Conservation (phyloP, 2,113 vertebrate species). For the Neolamprologus toae region DNA sequence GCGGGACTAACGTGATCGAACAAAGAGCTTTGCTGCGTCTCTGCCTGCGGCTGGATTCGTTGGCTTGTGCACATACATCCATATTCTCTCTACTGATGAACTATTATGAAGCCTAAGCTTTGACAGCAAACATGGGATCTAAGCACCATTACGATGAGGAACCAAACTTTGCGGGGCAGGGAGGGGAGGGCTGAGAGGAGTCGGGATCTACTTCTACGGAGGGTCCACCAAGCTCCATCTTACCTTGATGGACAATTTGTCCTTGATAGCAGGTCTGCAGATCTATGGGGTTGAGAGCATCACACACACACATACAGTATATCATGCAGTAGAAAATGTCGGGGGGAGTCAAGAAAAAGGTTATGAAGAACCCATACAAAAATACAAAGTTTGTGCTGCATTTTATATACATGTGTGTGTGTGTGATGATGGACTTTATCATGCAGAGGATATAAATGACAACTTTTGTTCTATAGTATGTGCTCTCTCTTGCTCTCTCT, state of each 20-base stretch:
- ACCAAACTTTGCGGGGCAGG: slow-evolving; percentile 12
- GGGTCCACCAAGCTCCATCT: slow-evolving; percentile 45
- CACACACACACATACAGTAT: slow-evolving; percentile 66
- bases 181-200: neutral
- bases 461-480: neutral
- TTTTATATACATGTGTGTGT: neutral
- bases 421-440: neutral
- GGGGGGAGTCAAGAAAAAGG: slow-evolving; percentile 1
- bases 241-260: slow-evolving; percentile 75
- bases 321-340: slow-evolving; percentile 64
- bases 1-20: neutral
- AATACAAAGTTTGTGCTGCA: neutral
- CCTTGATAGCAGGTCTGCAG: slow-evolving; percentile 72
- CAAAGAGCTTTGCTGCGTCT: neutral
- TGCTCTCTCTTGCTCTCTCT: neutral
- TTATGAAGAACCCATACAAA: neutral
- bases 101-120: neutral
- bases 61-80: neutral
- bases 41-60: neutral
- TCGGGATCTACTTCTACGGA: slow-evolving; percentile 44
- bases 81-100: neutral
- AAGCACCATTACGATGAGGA: slow-evolving; percentile 19
- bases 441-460: neutral
- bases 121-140: slow-evolving; percentile 11
- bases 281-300: slow-evolving; percentile 76